A percentile compares a stretch with the other conserved stretches of the same genome.
These are phyloP conservation scores for Acronicta aceris DNA, from an alignment of 2,888 invertebrate species.

Conservation along the genomic window DNA sequence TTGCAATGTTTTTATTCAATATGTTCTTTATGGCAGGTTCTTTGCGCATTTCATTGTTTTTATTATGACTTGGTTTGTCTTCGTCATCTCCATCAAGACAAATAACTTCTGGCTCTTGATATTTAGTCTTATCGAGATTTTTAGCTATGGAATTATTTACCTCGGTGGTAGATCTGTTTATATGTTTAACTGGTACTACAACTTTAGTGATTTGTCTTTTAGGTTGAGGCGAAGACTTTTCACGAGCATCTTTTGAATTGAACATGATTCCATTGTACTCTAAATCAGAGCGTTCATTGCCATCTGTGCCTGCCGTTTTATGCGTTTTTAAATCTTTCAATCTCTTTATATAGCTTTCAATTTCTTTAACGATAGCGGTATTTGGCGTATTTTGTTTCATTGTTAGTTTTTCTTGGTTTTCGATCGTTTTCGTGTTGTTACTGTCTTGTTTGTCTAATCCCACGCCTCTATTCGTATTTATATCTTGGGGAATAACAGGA, in stretches of 20 bases:
- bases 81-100: constrained; percentile 43
- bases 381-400: constrained; percentile 6
- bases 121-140: background rate
- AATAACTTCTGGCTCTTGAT: constrained; percentile 25
- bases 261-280: constrained; percentile 25
- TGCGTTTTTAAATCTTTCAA: constrained; percentile 14
- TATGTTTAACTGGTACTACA: background rate
- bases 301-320: constrained; percentile 18
- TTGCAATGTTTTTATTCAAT: background rate
- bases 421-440: background rate
- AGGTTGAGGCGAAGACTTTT: background rate
- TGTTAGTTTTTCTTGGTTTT: background rate
- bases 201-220: background rate
- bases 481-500: constrained; percentile 6
- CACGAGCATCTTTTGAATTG: constrained; percentile 5
- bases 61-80: constrained; percentile 30
- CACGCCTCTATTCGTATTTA: background rate
- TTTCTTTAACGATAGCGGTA: constrained; percentile 34
- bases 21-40: background rate
- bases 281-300: constrained; percentile 8
- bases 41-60: constrained; percentile 7
- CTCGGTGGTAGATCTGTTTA: background rate
- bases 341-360: constrained; percentile 44
- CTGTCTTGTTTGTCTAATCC: background rate
- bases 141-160: constrained; percentile 2